Conservation (phyloP, 2,797 vertebrate genomes). For the Amblyopsis hoosieri region DNA sequence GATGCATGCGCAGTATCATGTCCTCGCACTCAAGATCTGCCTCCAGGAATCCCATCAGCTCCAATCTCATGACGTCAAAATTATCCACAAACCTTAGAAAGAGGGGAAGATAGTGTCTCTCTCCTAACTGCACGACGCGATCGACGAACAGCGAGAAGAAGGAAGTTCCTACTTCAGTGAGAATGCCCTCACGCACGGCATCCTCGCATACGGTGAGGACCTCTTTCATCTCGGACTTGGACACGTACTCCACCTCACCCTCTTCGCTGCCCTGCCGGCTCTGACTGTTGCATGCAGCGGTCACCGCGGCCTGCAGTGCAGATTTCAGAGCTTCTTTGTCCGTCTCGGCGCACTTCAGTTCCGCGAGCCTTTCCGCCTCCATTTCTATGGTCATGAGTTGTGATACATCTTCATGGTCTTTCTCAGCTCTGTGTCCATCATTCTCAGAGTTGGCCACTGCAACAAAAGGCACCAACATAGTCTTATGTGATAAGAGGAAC, state of each 20-base stretch:
- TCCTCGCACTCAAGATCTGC: conserved; percentile 72
- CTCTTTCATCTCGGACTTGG: conserved; percentile 84
- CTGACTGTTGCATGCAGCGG: conserved; percentile 69
- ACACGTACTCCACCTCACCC: conserved; percentile 79
- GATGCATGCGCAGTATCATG: conserved; percentile 72
- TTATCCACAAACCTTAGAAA: conserved; percentile 83
- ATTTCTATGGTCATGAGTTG: conserved; percentile 75
- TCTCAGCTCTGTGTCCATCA: conserved; percentile 70
- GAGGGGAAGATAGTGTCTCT: conserved; percentile 75
- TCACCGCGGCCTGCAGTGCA: conserved; percentile 74
- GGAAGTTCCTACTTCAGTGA: conserved; percentile 75
- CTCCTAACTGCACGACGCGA: conserved; percentile 74
- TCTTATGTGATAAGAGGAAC: background rate
- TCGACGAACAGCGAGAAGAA: conserved; percentile 84
- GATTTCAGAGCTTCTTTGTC: conserved; percentile 80
- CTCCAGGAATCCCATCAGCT: conserved; percentile 81
- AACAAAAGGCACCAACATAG: conserved; percentile 16
- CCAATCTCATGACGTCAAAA: conserved; percentile 82
- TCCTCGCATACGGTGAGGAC: conserved; percentile 81
- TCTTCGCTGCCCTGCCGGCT: conserved; percentile 61
- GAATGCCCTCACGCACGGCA: conserved; percentile 75
- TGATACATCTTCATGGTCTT: conserved; percentile 75
- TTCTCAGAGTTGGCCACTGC: conserved; percentile 52
- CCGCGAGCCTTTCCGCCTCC: conserved; percentile 76
- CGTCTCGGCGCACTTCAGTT: conserved; percentile 76